A percentile compares a stretch with the other conserved stretches of the same genome.
phyloP scores from a whole-genome alignment of 2,888 invertebrate species.

The Lithophane ornitopus region DNA sequence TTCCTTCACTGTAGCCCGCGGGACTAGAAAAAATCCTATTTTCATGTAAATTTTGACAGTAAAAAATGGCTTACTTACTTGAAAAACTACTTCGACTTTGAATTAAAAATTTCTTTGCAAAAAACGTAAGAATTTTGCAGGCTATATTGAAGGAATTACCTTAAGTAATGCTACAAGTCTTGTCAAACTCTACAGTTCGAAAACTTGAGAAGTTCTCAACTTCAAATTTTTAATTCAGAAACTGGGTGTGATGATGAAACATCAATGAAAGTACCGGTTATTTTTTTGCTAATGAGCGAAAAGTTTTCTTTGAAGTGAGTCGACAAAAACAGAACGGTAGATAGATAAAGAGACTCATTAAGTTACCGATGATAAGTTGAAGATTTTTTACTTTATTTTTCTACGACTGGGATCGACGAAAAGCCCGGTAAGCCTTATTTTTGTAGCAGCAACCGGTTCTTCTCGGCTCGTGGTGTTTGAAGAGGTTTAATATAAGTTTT shows the following conservation, averaged over 20 bases:
- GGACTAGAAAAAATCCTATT: too few relatives aligned
- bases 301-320: neutral
- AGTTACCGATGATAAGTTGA: neutral
- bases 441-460: neutral
- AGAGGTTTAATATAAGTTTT: neutral
- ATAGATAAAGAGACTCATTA: constrained; percentile 12
- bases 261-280: constrained; percentile 7
- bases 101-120: neutral
- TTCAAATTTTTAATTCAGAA: neutral
- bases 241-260: neutral
- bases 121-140: neutral
- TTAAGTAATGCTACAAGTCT: neutral
- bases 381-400: constrained; percentile 9
- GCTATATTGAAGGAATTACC: neutral
- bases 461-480: neutral
- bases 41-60: neutral
- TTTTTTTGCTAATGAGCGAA: neutral
- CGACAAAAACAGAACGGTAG: neutral
- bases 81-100: neutral
- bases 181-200: neutral
- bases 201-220: neutral
- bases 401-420: neutral
- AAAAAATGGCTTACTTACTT: neutral
- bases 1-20: too few relatives aligned
- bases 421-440: neutral